Evolutionary conservation across 2,797 vertebrate genomes (phyloP).

Genomic region (Molossus molossus): DNA sequence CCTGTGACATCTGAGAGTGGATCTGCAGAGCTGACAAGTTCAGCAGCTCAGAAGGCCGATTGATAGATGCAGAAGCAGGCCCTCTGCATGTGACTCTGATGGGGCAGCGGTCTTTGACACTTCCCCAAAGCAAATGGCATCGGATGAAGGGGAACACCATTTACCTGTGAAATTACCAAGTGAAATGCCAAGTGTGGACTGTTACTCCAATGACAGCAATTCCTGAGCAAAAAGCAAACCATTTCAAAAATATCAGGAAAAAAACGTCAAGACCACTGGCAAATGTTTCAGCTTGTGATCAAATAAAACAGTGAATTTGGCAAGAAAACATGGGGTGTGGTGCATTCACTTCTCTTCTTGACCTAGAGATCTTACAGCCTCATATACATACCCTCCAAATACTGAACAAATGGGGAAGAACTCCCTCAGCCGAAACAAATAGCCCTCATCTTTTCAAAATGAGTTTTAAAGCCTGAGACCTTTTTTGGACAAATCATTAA

Average conservation of each 20-base stretch:
- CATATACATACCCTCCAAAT: rapidly evolving
- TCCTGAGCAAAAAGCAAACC: neutral
- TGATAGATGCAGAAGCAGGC: neutral
- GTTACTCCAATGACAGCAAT: neutral
- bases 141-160: neutral
- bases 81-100: neutral
- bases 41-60: neutral
- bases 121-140: neutral
- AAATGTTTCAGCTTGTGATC: neutral
- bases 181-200: neutral
- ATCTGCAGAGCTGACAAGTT: neutral
- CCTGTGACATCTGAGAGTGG: conserved; percentile 55
- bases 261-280: neutral
- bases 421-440: neutral
- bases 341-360: neutral
- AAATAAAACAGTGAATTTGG: conserved; percentile 1
- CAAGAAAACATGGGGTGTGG: neutral
- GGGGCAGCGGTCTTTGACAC: neutral
- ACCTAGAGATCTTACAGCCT: neutral
- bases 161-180: neutral
- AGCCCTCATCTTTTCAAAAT: neutral
- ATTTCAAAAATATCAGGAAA: neutral
- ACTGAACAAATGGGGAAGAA: neutral
- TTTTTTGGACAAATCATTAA: neutral
- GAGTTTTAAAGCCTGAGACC: neutral